Conservation (phyloP, 64 coral and sea anemone species). For the Dendronephthya gigantea region DNA sequence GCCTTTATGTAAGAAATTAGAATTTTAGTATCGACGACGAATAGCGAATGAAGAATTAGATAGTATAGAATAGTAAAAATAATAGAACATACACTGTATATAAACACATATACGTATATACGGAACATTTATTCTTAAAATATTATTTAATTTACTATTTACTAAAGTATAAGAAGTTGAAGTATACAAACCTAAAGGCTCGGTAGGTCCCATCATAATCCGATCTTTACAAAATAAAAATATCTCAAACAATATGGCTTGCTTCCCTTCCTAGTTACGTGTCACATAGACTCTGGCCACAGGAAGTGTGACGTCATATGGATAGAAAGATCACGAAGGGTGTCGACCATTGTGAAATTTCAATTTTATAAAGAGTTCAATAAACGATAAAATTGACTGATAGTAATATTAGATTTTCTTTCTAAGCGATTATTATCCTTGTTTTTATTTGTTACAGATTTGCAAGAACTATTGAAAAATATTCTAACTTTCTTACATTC, state of each 20-base stretch:
- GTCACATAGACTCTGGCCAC: background rate
- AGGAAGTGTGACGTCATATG: background rate
- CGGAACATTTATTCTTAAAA: background rate
- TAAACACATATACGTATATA: background rate
- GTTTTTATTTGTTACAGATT: background rate
- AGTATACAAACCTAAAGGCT: constrained; percentile 1
- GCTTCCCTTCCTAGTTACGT: background rate
- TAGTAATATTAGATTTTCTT: too few species aligned
- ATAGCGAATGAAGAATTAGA: background rate
- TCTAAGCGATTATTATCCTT: too few species aligned
- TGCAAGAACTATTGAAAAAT: background rate
- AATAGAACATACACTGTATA: too few species aligned
- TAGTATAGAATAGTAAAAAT: too few species aligned
- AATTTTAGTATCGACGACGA: too few species aligned
- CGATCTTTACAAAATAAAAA: constrained; percentile 1
- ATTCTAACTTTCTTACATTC: background rate
- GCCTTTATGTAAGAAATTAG: too few species aligned
- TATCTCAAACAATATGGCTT: background rate
- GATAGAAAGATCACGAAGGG: background rate
- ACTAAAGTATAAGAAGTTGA: background rate
- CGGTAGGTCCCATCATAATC: constrained; percentile 21
- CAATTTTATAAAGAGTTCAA: too few species aligned
- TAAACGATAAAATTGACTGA: too few species aligned
- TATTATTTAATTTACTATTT: background rate
- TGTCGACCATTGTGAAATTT: background rate